Base-by-base conservation (phyloP, 2,888 invertebrate species). In the Abscondita cerata region DNA sequence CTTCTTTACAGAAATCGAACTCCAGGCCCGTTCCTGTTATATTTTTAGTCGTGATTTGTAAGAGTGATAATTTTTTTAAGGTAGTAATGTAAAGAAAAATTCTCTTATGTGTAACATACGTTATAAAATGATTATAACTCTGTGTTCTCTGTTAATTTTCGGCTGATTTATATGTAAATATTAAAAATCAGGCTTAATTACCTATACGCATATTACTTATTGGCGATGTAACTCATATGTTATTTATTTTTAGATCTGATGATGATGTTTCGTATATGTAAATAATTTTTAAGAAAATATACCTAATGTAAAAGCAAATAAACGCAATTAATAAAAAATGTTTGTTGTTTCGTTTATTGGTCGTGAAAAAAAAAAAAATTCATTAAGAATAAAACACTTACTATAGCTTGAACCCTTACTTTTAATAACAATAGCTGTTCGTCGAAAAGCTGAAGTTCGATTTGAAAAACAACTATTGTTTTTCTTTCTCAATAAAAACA, bases 11-110 rank as follows among this genome's bases (percentile, higher is more conserved):
- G 80, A 81, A 62, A 64, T 80, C 66, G 81, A 88, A 73, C 83
- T 89, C 2, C 80, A 85, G 89, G 81, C 88, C 89, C 0, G 88
- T 90, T 34, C 85, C 89, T 61, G 89, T 90, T 71, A 87, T 89
- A 81, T 89, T 87, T n/a, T 83, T 90, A 86, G 73, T 58, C 52
- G 46, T 75, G 69, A 61, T 54, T 25, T 13, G 47, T 56, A 47
- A 52, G n/a, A n/a, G 59, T 59, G 52, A 46, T 53, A 51, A 15
- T 47, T 47, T 33, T 15, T 20, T 55, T 36, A 47, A 12, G 13
- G 25, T 55, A 36, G 31, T 59, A 19, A 41, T 41, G 13, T 12
- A 36, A 36, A 36, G 12, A 5, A 36, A 36, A 46, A 41, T 41
- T 41, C n/a, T 41, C 12, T 41, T 2, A 16, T 41, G 41, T 41